A percentile compares a stretch with the other conserved stretches of the same genome.
These are phyloP conservation scores for Ammodytes marinus DNA, from an alignment of 2,113 vertebrate species.

Conservation along the genomic window DNA sequence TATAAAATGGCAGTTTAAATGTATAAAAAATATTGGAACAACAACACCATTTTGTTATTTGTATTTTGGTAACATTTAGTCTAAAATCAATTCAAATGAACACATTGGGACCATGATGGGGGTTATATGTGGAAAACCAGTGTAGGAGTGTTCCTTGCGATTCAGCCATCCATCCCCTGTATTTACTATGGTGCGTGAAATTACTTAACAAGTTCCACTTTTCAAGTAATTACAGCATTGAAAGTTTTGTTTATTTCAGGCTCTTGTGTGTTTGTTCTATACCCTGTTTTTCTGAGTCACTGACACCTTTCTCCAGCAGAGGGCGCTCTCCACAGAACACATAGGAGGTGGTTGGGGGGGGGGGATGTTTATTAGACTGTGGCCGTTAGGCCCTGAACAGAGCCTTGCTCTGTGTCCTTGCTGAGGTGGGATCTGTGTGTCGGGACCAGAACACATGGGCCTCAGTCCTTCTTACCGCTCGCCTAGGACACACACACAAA, in stretches of 20 bases:
- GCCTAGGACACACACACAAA: constrained; percentile 20
- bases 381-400: constrained; percentile 75
- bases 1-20: not conserved
- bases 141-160: not conserved
- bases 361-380: constrained; percentile 64
- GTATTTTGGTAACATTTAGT: not conserved
- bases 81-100: not conserved
- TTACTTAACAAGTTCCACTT: not conserved
- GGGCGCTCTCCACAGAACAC: constrained; percentile 33
- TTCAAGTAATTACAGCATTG: not conserved
- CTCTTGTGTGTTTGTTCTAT: not conserved
- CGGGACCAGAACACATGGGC: constrained; percentile 79
- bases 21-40: not conserved
- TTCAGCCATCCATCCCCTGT: no score
- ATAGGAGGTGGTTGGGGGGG: not conserved
- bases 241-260: constrained; percentile 23
- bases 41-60: not conserved
- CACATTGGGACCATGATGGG: not conserved
- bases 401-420: constrained; percentile 70
- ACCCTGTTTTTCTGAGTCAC: not conserved
- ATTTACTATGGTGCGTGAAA: not conserved
- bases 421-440: constrained; percentile 75
- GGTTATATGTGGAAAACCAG: not conserved
- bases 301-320: constrained; percentile 53
- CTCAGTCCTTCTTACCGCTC: constrained; percentile 76